Conservation (phyloP, 2,797 vertebrate genomes). For the Novumbra hubbsi region DNA sequence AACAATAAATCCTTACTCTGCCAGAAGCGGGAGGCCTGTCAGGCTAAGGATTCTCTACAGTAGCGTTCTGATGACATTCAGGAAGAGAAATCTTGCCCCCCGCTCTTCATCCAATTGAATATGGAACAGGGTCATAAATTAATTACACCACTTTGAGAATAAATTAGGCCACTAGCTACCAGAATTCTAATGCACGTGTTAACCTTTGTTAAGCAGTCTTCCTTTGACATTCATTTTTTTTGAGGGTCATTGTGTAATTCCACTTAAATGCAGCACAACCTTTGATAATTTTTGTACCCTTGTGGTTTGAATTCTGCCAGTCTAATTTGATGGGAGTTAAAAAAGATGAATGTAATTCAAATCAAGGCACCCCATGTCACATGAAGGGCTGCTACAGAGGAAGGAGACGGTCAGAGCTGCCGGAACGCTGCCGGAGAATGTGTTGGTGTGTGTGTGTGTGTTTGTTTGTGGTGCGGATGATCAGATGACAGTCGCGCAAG, state of each 20-base stretch:
- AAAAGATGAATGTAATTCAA: constrained; percentile 44
- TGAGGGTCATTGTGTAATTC: constrained; percentile 33
- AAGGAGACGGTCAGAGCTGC: constrained; percentile 1
- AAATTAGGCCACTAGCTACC: constrained; percentile 42
- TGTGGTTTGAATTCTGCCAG: constrained; percentile 45
- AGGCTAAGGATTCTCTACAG: constrained; percentile 23
- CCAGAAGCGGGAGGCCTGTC: background rate
- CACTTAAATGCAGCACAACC: constrained; percentile 39
- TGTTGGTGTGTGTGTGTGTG: background rate
- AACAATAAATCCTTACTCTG: background rate
- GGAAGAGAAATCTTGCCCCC: constrained; percentile 26
- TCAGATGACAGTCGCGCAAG: too few species aligned
- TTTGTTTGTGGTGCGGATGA: background rate
- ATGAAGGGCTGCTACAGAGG: background rate
- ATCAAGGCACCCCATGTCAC: constrained; percentile 1
- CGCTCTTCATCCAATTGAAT: constrained; percentile 35
- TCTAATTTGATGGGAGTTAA: constrained; percentile 61
- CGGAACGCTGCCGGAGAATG: background rate
- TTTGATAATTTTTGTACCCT: constrained; percentile 46
- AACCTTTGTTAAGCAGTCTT: constrained; percentile 63
- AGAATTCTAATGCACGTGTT: constrained; percentile 62
- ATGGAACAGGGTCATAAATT: constrained; percentile 55
- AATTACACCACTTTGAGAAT: constrained; percentile 51
- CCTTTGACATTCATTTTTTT: constrained; percentile 49
- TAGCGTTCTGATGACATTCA: constrained; percentile 32